These are phyloP conservation scores for Dromiciops gliroides DNA, from an alignment of 2,113 vertebrate genomes.

Conservation along the genomic window DNA sequence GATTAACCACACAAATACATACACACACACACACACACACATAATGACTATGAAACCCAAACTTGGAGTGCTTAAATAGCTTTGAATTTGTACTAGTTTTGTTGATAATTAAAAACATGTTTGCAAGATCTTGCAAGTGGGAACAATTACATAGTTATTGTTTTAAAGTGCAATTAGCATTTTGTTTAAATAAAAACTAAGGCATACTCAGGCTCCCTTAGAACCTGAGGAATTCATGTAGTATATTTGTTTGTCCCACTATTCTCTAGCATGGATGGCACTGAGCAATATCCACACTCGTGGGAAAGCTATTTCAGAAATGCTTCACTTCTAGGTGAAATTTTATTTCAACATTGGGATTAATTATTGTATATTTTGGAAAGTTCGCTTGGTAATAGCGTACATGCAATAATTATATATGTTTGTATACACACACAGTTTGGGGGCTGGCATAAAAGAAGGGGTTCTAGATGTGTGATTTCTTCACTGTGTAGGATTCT, in stretches of 20 bases:
- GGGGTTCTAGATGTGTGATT: neutral
- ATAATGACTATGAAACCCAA: conserved; percentile 52
- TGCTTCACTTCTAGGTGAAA: neutral
- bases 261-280: neutral
- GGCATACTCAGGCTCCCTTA: neutral
- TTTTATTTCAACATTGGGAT: conserved; percentile 43
- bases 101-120: conserved; percentile 66
- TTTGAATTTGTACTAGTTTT: conserved; percentile 57
- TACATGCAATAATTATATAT: neutral
- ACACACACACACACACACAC: neutral
- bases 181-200: conserved; percentile 33
- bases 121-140: conserved; percentile 59
- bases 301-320: conserved; percentile 6
- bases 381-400: neutral
- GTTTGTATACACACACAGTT: neutral
- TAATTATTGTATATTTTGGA: conserved; percentile 22
- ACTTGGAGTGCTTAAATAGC: conserved; percentile 57
- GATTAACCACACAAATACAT: conserved; percentile 53
- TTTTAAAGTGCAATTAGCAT: conserved; percentile 48
- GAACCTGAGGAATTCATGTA: neutral
- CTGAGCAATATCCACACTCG: neutral
- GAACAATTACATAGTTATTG: conserved; percentile 64
- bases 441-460: neutral
- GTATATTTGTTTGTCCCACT: neutral
- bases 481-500: neutral